phyloP scores from a whole-genome alignment of 2,888 invertebrate species.

The Dasypogon diadema region DNA sequence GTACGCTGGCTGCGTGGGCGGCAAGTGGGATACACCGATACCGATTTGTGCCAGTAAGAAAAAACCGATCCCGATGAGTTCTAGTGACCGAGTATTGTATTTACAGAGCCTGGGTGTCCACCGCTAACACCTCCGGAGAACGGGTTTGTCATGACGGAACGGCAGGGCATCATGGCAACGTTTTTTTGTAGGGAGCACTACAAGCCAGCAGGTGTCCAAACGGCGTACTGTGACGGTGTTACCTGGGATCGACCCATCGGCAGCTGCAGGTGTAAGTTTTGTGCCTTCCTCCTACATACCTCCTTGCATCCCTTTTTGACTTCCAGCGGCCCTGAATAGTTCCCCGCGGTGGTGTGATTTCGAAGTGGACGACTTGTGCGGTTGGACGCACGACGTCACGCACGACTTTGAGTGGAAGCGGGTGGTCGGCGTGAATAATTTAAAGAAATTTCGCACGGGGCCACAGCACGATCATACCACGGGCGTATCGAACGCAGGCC shows the following conservation, averaged over 20 bases:
- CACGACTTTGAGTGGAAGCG: constrained; percentile 83
- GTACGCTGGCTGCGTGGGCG: constrained; percentile 66
- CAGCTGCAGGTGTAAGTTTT: constrained; percentile 69
- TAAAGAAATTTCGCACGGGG: constrained; percentile 71
- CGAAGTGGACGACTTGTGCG: constrained; percentile 74
- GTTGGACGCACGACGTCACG: constrained; percentile 79
- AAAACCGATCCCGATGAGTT: no score
- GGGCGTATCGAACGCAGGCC: constrained; percentile 73
- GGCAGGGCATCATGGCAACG: constrained; percentile 72
- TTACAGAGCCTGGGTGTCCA: constrained; percentile 75
- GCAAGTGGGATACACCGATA: constrained; percentile 77
- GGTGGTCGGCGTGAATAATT: constrained; percentile 69
- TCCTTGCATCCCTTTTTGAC: no score
- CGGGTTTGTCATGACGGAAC: constrained; percentile 70
- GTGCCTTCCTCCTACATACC: no score
- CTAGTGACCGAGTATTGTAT: no score
- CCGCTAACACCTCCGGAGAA: constrained; percentile 68
- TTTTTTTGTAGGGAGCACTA: constrained; percentile 78
- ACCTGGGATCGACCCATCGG: constrained; percentile 79
- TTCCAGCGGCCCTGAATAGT: constrained; percentile 52
- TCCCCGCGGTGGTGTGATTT: constrained; percentile 62
- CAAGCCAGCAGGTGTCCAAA: constrained; percentile 72
- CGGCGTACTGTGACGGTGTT: constrained; percentile 79
- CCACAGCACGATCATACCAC: constrained; percentile 83
- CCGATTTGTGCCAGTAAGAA: constrained; percentile 85